These are phyloP conservation scores for Himalopsyche kuldschensis DNA, from an alignment of 2,888 invertebrate species.

Conservation along the genomic window DNA sequence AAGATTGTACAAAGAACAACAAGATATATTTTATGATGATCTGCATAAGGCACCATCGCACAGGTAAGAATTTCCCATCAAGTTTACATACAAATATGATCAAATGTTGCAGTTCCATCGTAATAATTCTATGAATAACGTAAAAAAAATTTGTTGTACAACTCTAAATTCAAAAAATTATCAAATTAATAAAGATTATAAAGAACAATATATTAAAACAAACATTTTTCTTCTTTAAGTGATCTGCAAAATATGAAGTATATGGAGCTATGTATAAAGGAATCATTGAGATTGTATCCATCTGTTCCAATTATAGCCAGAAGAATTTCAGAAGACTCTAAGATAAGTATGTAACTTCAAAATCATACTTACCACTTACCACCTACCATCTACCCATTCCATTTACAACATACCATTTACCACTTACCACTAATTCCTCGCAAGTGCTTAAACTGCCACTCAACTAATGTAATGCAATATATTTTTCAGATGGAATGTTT, in stretches of 20 bases:
- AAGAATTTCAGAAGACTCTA: conserved; percentile 28
- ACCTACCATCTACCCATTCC: too few relatives aligned
- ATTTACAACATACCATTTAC: too few relatives aligned
- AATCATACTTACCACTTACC: too few relatives aligned
- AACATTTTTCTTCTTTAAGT: conserved; percentile 10
- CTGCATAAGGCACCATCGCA: conserved; percentile 40
- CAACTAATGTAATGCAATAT: neutral
- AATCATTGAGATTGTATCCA: conserved; percentile 36
- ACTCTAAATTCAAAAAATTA: neutral
- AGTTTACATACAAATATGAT: neutral
- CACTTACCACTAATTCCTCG: too few relatives aligned
- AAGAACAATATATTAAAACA: neutral
- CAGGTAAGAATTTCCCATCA: neutral
- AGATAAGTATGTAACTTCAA: conserved; percentile 31
- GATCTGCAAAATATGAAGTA: conserved; percentile 38
- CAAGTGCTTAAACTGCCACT: too few relatives aligned
- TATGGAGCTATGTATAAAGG: conserved; percentile 35
- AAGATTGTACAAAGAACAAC: conserved; percentile 53
- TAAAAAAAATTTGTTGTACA: too few relatives aligned
- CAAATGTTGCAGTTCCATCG: neutral
- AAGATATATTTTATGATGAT: conserved; percentile 47
- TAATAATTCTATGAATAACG: too few relatives aligned
- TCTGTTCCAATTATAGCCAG: conserved; percentile 39
- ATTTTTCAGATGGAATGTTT: conserved; percentile 28
- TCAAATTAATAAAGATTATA: neutral